phyloP scores from a whole-genome alignment of 2,113 vertebrate species.

The Colaptes auratus region DNA sequence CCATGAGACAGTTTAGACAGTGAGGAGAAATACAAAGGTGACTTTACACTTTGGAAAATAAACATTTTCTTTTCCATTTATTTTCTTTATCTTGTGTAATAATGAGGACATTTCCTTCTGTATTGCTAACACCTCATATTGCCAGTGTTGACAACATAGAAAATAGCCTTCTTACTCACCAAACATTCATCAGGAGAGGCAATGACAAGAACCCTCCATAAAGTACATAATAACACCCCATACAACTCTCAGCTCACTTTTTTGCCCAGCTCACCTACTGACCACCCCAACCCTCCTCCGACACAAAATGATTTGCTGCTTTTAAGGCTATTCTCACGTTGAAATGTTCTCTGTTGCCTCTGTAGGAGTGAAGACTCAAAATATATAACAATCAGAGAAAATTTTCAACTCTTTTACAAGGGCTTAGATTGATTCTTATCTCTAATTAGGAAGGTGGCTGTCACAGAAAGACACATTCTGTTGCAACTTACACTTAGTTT shows the following conservation, averaged over 20 bases:
- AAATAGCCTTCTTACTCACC: conserved; percentile 63
- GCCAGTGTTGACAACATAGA: conserved; percentile 54
- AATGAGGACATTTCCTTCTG: conserved; percentile 40
- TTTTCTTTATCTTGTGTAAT: conserved; percentile 46
- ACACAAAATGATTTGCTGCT: neutral
- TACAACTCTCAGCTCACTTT: neutral
- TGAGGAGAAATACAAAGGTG: neutral
- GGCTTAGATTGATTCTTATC: conserved; percentile 35
- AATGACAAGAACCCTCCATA: conserved; percentile 21
- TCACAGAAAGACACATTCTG: conserved; percentile 12
- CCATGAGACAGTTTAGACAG: neutral
- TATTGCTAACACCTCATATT: conserved; percentile 41
- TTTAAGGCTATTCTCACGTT: neutral
- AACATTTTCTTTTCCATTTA: neutral
- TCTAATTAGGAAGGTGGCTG: conserved; percentile 55
- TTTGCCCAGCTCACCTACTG: neutral
- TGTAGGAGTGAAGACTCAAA: conserved; percentile 40
- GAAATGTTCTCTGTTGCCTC: neutral
- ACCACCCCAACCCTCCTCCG: neutral
- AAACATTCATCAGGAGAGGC: conserved; percentile 35
- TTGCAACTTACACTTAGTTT: neutral
- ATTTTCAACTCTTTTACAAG: conserved; percentile 39
- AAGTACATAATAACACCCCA: conserved; percentile 26
- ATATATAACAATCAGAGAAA: conserved; percentile 54
- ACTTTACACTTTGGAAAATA: conserved; percentile 11